Conservation (phyloP, 1,140 invertebrate genomes). For the Helicoverpa zea region DNA sequence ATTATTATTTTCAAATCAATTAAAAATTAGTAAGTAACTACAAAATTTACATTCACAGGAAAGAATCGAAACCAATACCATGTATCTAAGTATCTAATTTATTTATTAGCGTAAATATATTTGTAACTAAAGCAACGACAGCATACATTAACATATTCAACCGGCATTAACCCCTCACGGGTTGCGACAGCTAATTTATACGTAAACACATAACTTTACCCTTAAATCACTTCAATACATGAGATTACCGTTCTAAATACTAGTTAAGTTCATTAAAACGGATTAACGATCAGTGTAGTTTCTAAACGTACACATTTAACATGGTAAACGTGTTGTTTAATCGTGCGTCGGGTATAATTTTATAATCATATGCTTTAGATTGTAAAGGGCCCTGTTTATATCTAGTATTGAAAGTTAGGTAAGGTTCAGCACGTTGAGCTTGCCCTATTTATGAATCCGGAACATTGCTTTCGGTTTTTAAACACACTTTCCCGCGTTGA, state of each 20-base stretch:
- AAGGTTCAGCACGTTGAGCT: no score
- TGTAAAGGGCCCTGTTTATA: no score
- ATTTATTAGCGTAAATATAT: background rate
- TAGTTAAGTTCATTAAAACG: conserved; percentile 30
- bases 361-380: conserved; percentile 13
- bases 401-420: no score
- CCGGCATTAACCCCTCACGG: background rate
- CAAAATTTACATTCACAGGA: no score
- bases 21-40: no score
- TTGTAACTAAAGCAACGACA: background rate
- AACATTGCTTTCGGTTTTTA: no score
- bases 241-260: conserved; percentile 26
- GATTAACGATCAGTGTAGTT: conserved; percentile 7
- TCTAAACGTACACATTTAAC: conserved; percentile 17
- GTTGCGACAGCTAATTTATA: background rate
- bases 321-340: conserved; percentile 19
- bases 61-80: no score
- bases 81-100: no score
- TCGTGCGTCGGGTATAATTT: conserved; percentile 29
- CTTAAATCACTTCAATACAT: conserved; percentile 26
- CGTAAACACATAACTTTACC: conserved; percentile 4
- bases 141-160: conserved; percentile 16
- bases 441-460: no score
- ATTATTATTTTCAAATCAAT: no score
- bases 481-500: no score